Evolutionary conservation across 2,797 vertebrate species (phyloP), one percentile per base, ranked within the genome.

Genomic region (Spondyliosoma cantharus): DNA sequence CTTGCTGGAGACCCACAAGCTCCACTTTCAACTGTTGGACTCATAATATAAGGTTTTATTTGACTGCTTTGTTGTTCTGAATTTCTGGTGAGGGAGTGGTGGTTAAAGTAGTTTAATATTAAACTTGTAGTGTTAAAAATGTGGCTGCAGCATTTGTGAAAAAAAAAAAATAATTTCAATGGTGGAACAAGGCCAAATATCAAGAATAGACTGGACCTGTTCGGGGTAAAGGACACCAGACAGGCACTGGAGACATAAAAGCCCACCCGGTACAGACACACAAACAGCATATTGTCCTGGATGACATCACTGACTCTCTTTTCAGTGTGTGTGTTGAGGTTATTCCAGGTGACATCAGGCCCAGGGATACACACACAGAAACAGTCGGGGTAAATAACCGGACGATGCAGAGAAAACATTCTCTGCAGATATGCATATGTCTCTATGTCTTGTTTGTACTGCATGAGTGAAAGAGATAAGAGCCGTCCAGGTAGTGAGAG

Each of bases 231-330:
- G 27, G 57, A 81, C 76, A 79, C 57, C 48, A 4, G 20, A 32
- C 48, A 3, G 20, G 27, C 48, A 58, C 20, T 74, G 63, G 70
- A 76, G 59, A 43, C 14, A 56, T 80, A 58, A 83, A 64, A 75
- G 71, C 52, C 77, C 71, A 75, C 54, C 71, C 76, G 60, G 66
- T 20, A 37, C 65, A 75, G 60, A 76, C 37, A 16, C 71, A 91
- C 86, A 91, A 80, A 77, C 75, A 72, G 71, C 49, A 78, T 62
- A 86, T 82, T 88, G 83, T 89, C 72, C 59, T 37, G 53, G 57
- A 74, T 90, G 81, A 89, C 80, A 87, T 87, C 85, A 86, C 2
- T 13, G 22, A 66, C 74, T 82, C 71, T 83, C 25, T 53, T 81
- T 76, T 85, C 75, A 78, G 49, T 42, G 58, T 64, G 76, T 71